Percentiles rank a stretch among this genome's conserved stretches.
Evolutionary conservation across 1,140 invertebrate genomes (phyloP).

Genomic region (Oncopodura yosiiana): DNA sequence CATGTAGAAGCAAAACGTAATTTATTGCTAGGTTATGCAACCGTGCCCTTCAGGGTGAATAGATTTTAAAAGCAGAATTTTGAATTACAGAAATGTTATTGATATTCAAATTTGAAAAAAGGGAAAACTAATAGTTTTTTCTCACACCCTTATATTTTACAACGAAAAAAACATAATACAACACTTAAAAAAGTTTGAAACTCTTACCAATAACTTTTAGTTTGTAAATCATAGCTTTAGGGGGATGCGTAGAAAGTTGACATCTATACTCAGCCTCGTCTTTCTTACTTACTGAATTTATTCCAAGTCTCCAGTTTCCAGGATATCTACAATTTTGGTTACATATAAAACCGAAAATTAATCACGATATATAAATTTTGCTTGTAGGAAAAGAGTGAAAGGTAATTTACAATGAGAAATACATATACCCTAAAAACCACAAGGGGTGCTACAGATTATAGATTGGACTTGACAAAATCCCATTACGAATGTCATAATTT

Average conservation of each 20-base stretch:
- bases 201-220: conserved; percentile 33
- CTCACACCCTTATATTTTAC: not conserved
- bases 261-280: conserved; percentile 44
- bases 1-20: too few relatives aligned
- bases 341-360: conserved; percentile 8
- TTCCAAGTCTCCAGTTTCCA: conserved; percentile 43
- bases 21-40: too few relatives aligned
- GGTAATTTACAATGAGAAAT: not conserved
- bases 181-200: not conserved
- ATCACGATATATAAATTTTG: not conserved
- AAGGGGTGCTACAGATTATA: not conserved
- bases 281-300: conserved; percentile 35
- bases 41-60: not conserved
- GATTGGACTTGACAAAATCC: too few relatives aligned
- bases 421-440: not conserved
- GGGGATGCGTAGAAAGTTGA: conserved; percentile 43
- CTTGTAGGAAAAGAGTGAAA: not conserved
- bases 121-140: not conserved
- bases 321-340: conserved; percentile 41
- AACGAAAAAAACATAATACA: not conserved
- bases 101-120: not conserved
- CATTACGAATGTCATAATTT: too few relatives aligned
- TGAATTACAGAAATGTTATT: not conserved
- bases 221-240: conserved; percentile 36
- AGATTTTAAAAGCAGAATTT: not conserved